Evolutionary conservation across 2,113 vertebrate genomes (phyloP).

Genomic region (Telmatochromis brachygnathus): DNA sequence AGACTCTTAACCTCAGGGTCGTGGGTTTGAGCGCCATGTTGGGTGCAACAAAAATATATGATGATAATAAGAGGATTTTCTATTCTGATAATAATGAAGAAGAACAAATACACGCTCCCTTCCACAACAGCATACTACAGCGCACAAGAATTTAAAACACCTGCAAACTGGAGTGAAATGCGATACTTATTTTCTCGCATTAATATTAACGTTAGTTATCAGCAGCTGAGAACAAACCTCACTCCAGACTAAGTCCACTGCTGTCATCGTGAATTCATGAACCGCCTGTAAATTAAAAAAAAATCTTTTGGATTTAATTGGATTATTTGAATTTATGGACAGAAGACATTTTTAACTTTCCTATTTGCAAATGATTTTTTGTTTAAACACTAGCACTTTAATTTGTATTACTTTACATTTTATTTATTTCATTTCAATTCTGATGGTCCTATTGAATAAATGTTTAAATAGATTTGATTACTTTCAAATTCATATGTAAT

Average conservation of each 20-base stretch:
- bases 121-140: fast-evolving
- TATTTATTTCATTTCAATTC: not conserved
- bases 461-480: not conserved
- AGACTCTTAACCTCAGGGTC: not conserved
- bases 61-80: fast-evolving
- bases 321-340: not conserved
- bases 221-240: not conserved
- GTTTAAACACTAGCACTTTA: not conserved
- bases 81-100: not conserved
- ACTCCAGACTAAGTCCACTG: not conserved
- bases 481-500: not conserved
- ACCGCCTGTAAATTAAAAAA: not conserved
- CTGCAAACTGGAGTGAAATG: not conserved
- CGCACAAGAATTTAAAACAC: not conserved
- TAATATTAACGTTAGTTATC: not conserved
- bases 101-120: fast-evolving
- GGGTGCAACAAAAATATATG: fast-evolving
- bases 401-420: not conserved
- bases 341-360: not conserved
- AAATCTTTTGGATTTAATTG: not conserved
- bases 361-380: not conserved
- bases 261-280: not conserved
- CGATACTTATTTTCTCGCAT: not conserved
- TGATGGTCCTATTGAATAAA: not conserved
- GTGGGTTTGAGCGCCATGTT: fast-evolving